phyloP scores from a whole-genome alignment of 2,797 vertebrate species.

The Sebastes matsubarae region DNA sequence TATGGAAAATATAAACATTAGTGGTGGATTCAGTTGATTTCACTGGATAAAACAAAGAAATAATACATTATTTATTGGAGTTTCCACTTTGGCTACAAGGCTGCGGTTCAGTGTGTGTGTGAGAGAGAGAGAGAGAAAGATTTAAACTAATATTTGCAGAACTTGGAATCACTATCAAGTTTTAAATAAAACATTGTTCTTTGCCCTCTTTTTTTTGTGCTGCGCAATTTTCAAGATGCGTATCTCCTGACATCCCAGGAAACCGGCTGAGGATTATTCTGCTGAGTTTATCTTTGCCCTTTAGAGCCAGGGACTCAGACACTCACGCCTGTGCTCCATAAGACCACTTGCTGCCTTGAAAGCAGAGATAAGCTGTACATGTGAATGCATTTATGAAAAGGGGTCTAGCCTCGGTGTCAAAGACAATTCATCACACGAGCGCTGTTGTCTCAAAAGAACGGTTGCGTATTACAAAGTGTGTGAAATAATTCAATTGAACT shows the following conservation, averaged over 20 bases:
- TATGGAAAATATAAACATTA: conserved; percentile 23
- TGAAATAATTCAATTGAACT: conserved; percentile 24
- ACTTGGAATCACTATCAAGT: conserved; percentile 27
- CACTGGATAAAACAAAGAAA: conserved; percentile 11
- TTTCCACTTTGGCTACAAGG: conserved; percentile 18
- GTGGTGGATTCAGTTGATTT: conserved; percentile 15
- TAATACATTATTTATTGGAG: conserved; percentile 49
- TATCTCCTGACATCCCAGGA: conserved; percentile 46
- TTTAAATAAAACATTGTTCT: conserved; percentile 54
- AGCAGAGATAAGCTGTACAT: conserved; percentile 45
- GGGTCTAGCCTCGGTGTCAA: background rate
- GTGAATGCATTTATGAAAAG: conserved; percentile 30
- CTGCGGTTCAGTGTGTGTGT: background rate
- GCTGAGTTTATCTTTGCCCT: conserved; percentile 52
- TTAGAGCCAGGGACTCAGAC: conserved; percentile 34
- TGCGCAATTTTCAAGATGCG: conserved; percentile 25
- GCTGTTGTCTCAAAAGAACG: conserved; percentile 32
- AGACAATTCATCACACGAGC: conserved; percentile 23
- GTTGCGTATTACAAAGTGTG: background rate
- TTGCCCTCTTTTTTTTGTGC: conserved; percentile 30
- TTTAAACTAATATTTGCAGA: conserved; percentile 49
- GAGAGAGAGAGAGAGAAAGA: background rate
- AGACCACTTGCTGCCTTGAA: conserved; percentile 30
- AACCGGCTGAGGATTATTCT: conserved; percentile 32
- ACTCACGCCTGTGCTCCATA: conserved; percentile 24